A percentile compares a stretch with the other conserved stretches of the same genome.
These are phyloP conservation scores for Ictidomys tridecemlineatus DNA, from an alignment of 2,113 vertebrate species.

Conservation along the genomic window DNA sequence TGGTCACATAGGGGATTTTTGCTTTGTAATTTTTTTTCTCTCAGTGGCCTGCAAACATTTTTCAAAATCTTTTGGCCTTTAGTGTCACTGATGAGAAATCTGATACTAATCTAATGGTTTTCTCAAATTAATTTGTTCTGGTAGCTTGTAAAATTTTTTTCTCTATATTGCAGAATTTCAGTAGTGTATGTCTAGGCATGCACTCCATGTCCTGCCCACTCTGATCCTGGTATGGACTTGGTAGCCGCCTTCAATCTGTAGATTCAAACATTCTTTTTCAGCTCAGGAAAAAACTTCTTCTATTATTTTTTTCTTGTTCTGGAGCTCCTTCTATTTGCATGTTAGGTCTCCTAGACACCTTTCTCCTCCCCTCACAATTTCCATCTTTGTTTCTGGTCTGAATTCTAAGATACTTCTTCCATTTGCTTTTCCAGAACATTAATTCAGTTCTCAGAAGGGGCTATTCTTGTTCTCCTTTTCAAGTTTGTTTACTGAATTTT, in stretches of 20 bases:
- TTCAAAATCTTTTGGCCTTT: conserved; percentile 15
- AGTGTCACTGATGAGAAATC: neutral
- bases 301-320: neutral
- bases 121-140: neutral
- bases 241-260: neutral
- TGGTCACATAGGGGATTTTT: neutral
- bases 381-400: neutral
- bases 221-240: neutral
- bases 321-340: neutral
- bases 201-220: accelerated
- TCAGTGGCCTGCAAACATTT: neutral
- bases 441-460: conserved; percentile 22
- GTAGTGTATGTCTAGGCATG: neutral
- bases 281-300: neutral
- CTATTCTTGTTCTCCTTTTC: neutral
- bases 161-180: neutral
- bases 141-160: neutral
- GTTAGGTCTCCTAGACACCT: neutral
- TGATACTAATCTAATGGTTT: neutral
- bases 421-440: conserved; percentile 41
- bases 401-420: conserved; percentile 18
- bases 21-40: neutral
- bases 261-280: neutral
- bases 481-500: neutral
- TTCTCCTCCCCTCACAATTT: neutral